A percentile compares a stretch with the other conserved stretches of the same genome.
phyloP scores from a whole-genome alignment of 2,113 vertebrate genomes.

The Hemichromis elongatus region DNA sequence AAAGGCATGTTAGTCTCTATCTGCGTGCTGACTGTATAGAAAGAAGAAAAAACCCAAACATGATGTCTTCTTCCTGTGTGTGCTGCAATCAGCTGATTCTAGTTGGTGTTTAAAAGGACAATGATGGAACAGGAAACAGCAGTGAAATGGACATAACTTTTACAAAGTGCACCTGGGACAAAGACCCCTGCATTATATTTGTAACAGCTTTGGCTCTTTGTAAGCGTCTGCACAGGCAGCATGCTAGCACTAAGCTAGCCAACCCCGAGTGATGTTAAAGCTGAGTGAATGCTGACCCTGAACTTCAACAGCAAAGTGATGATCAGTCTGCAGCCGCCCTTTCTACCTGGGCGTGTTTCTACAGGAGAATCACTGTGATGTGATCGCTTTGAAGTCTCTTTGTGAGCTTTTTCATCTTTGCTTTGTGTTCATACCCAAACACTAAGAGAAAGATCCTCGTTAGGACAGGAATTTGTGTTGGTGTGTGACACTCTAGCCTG shows the following conservation, averaged over 20 bases:
- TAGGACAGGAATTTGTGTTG: neutral
- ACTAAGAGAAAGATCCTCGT: neutral
- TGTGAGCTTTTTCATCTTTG: neutral
- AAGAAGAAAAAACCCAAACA: neutral
- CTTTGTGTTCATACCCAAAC: neutral
- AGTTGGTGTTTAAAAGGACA: neutral
- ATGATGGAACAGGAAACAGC: too few relatives aligned
- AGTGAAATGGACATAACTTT: too few relatives aligned
- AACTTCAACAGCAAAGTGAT: neutral
- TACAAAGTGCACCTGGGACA: neutral
- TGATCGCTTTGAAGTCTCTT: neutral
- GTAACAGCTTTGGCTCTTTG: neutral
- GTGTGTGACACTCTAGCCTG: neutral
- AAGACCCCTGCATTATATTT: neutral
- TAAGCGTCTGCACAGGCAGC: neutral
- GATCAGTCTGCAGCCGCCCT: neutral
- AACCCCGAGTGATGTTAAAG: too few relatives aligned
- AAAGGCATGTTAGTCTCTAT: neutral
- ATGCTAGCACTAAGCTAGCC: neutral
- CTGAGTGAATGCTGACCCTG: neutral
- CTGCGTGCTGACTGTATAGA: accelerated
- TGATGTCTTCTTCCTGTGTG: neutral
- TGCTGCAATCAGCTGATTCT: too few relatives aligned
- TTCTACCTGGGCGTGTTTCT: neutral
- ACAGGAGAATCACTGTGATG: neutral